These are phyloP conservation scores for Ostrea denselamellosa DNA, from an alignment of 1,140 invertebrate genomes.

Conservation along the genomic window DNA sequence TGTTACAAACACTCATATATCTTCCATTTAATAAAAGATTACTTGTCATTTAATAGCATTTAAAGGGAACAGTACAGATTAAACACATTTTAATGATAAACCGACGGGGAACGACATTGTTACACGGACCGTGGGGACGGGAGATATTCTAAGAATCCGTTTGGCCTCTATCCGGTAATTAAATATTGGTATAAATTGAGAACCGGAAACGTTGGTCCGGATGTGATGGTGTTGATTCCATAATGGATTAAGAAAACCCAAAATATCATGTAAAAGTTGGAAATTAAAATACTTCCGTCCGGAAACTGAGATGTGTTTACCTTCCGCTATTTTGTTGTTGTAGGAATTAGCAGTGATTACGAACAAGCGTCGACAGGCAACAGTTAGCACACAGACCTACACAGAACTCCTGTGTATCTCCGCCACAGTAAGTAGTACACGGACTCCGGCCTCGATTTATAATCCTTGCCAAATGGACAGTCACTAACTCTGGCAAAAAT, in stretches of 20 bases:
- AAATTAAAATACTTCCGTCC: neutral
- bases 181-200: too few relatives aligned
- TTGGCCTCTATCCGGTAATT: too few relatives aligned
- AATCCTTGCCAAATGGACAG: neutral
- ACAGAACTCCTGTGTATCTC: conserved; percentile 75
- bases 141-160: too few relatives aligned
- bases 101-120: neutral
- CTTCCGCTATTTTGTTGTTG: too few relatives aligned
- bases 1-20: neutral
- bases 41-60: conserved; percentile 10
- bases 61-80: conserved; percentile 20
- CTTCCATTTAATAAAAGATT: conserved; percentile 26
- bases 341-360: conserved; percentile 74
- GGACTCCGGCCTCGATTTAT: neutral
- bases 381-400: conserved; percentile 68
- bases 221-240: too few relatives aligned
- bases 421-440: conserved; percentile 59
- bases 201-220: too few relatives aligned
- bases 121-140: too few relatives aligned
- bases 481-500: neutral
- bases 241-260: too few relatives aligned
- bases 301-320: neutral
- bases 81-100: neutral
- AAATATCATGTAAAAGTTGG: too few relatives aligned
- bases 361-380: conserved; percentile 68